Base-by-base conservation (phyloP, 2,888 invertebrate genomes). In the Pterobdella sp. region DNA sequence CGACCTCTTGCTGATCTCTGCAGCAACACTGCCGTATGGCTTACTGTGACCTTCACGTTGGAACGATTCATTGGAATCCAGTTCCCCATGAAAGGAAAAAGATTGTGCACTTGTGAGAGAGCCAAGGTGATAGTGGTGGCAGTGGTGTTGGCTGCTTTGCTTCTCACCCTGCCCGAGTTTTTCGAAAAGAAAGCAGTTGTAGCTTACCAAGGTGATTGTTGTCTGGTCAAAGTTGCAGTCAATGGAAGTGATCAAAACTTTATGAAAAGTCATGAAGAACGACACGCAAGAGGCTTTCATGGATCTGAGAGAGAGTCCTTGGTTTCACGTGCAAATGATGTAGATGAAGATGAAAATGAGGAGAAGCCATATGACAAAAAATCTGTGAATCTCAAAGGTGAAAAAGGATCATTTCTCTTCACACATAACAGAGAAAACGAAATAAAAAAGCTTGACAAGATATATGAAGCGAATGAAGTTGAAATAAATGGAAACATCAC, bases 21-120 rank as follows among this genome's bases (percentile, higher is more conserved):
- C 72, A 86, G 85, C 79, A 89, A 88, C 80, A 88, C 89, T 49
- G 89, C 89, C 68, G 89, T 90, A 67, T 90, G 90, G 89, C 84
- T 90, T 77, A 90, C 89, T 36, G 89, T 90, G 34, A 88, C 89
- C 74, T 90, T 90, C 81, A 90, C 90, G 31, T 85, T 90, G 73
- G 90, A 90, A 83, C 86, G 90, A 68, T 90, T 89, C 84, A 88
- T 90, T 76, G 90, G 89, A 35, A 90, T 90, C 32, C 88, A 89
- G 79, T 88, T 90, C 83, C 90, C 90, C 29, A 87, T 90, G 81
- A 86, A 87, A 76, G 89, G 90, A 63, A 88, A 88, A 83, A 42
- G 31, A 10, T 56, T 52, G 60, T 71, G 71, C 71, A 71, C 71
- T 0, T 71, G 71, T 36, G 60, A 71, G 60, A 56, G 71, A 34